Evolutionary conservation across 2,113 vertebrate genomes (phyloP).

Genomic region (Theropithecus gelada): DNA sequence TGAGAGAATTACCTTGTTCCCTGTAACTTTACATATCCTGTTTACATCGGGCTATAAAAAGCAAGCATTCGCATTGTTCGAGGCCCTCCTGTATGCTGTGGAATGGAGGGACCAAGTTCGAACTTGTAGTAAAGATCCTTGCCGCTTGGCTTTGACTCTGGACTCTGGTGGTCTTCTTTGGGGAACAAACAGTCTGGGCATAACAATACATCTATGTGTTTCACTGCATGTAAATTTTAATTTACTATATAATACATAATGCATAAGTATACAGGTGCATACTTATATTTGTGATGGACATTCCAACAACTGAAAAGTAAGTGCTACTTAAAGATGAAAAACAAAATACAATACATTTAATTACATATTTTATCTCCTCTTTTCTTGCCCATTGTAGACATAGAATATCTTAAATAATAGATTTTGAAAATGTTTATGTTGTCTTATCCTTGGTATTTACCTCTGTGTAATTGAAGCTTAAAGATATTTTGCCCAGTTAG

Average conservation of each 20-base stretch:
- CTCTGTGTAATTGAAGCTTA: neutral
- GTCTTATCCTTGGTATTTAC: neutral
- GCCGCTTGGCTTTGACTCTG: too few relatives aligned
- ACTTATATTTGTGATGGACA: neutral
- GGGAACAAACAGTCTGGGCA: too few relatives aligned
- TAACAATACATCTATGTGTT: neutral
- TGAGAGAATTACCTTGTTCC: too few relatives aligned
- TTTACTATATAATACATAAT: neutral
- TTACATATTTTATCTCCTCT: neutral
- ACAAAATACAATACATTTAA: neutral
- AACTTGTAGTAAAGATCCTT: too few relatives aligned
- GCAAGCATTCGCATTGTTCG: too few relatives aligned
- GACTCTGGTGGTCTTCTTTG: too few relatives aligned
- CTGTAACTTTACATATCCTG: too few relatives aligned
- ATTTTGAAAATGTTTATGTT: neutral
- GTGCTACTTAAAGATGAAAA: neutral
- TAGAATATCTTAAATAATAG: neutral
- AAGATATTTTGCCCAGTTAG: neutral
- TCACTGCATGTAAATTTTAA: neutral
- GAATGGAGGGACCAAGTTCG: too few relatives aligned
- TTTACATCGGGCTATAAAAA: too few relatives aligned
- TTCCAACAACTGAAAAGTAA: neutral
- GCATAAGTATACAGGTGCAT: neutral
- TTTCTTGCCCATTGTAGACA: neutral
- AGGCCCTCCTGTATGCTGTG: too few relatives aligned